Percentiles rank a stretch among this genome's conserved stretches.
phyloP scores from a whole-genome alignment of 1,140 invertebrate species.

The Caenorhabditis tropicalis region DNA sequence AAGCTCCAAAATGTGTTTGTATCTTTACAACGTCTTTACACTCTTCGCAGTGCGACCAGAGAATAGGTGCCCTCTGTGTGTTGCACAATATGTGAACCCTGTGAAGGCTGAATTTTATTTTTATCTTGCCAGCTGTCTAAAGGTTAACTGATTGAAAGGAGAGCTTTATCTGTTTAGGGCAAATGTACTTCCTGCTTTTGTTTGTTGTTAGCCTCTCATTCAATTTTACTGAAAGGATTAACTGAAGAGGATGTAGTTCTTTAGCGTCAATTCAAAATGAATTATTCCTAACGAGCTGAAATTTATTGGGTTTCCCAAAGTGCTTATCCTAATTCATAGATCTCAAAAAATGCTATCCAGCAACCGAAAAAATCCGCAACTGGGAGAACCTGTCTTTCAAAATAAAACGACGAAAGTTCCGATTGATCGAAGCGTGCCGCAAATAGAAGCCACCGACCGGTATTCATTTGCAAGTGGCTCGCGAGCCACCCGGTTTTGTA shows the following conservation, averaged over 20 bases:
- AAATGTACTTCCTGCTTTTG: not conserved
- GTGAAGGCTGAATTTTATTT: not conserved
- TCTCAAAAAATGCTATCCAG: not conserved
- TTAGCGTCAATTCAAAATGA: no score
- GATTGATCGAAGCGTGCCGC: constrained; percentile 17
- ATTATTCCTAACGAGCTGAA: no score
- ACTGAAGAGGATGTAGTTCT: no score
- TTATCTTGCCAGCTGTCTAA: not conserved
- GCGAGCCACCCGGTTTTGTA: constrained; percentile 22
- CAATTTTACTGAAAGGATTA: no score
- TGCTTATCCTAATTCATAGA: no score
- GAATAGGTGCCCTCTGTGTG: not conserved
- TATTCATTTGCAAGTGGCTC: constrained; percentile 41
- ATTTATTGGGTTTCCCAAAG: no score
- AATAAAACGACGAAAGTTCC: constrained; percentile 33
- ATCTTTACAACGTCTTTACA: constrained; percentile 20
- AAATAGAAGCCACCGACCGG: constrained; percentile 27
- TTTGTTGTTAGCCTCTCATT: no score
- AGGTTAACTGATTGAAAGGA: not conserved
- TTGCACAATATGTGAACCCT: not conserved
- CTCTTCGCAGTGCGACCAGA: not conserved
- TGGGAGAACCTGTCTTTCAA: constrained; percentile 9
- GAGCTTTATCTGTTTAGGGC: no score
- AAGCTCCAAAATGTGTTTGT: not conserved
- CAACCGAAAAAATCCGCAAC: not conserved